Percentiles rank a stretch among this genome's conserved stretches.
Conservation (phyloP, 2,888 invertebrate genomes). For the Habrosyne pyritoides region DNA sequence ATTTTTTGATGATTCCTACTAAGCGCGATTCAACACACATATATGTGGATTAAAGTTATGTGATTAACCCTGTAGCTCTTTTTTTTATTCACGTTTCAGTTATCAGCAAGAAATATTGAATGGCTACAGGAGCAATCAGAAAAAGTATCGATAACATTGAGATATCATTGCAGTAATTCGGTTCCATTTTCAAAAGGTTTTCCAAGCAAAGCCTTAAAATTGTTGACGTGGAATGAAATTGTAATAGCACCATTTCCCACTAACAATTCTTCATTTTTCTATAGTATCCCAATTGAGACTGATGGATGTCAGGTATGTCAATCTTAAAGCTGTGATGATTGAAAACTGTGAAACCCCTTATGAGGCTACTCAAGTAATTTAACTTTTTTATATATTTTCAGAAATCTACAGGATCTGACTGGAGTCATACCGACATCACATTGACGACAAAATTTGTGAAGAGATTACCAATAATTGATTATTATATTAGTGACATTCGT, state of each 20-base stretch:
- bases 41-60: too few relatives aligned
- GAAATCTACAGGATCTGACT: background rate
- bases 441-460: slow-evolving; percentile 21
- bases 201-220: slow-evolving; percentile 16
- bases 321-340: too few relatives aligned
- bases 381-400: too few relatives aligned
- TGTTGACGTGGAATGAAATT: slow-evolving; percentile 37
- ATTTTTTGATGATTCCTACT: too few relatives aligned
- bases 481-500: slow-evolving; percentile 35
- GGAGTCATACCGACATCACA: slow-evolving; percentile 23
- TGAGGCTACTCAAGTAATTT: too few relatives aligned
- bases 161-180: slow-evolving; percentile 36
- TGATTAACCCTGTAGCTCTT: too few relatives aligned
- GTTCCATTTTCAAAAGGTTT: slow-evolving; percentile 16
- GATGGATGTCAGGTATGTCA: slow-evolving; percentile 23
- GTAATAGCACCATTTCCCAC: slow-evolving; percentile 27
- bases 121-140: slow-evolving; percentile 29
- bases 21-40: too few relatives aligned
- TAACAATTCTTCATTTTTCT: slow-evolving; percentile 24
- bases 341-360: too few relatives aligned
- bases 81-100: slow-evolving; percentile 4
- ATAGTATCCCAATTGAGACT: slow-evolving; percentile 16
- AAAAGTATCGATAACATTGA: slow-evolving; percentile 28
- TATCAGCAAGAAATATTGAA: background rate
- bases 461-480: slow-evolving; percentile 38